phyloP scores from a whole-genome alignment of 2,888 invertebrate genomes.

The Pammene fasciana region DNA sequence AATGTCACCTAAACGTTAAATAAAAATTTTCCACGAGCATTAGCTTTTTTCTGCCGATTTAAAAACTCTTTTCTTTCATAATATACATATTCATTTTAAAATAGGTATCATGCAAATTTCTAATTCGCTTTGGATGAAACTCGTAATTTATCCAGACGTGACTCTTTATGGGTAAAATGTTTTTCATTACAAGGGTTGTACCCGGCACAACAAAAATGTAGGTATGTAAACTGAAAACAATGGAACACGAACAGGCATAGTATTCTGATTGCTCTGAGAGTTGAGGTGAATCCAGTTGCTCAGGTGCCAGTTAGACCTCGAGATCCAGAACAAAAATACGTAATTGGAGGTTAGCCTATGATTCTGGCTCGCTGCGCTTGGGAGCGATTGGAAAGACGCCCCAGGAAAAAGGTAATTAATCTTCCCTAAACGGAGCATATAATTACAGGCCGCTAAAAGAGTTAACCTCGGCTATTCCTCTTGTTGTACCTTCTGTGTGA shows the following conservation, averaged over 20 bases:
- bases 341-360: no score
- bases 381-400: background rate
- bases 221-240: constrained; percentile 52
- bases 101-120: background rate
- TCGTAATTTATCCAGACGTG: constrained; percentile 25
- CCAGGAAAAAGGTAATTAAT: constrained; percentile 52
- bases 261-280: background rate
- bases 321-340: background rate
- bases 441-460: constrained; percentile 47
- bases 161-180: constrained; percentile 18
- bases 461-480: constrained; percentile 45
- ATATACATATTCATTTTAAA: constrained; percentile 8
- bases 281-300: background rate
- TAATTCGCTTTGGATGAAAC: constrained; percentile 25
- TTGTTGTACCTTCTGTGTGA: constrained; percentile 13
- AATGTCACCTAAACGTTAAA: no score
- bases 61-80: background rate
- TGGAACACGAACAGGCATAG: constrained; percentile 49
- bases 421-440: constrained; percentile 50
- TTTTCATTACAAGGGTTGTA: constrained; percentile 32
- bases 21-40: background rate
- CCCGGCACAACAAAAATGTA: constrained; percentile 47
- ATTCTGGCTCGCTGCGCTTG: background rate
- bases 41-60: background rate
- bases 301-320: background rate